Conservation (phyloP, 2,113 vertebrate species). For the Aleadryas rufinucha region DNA sequence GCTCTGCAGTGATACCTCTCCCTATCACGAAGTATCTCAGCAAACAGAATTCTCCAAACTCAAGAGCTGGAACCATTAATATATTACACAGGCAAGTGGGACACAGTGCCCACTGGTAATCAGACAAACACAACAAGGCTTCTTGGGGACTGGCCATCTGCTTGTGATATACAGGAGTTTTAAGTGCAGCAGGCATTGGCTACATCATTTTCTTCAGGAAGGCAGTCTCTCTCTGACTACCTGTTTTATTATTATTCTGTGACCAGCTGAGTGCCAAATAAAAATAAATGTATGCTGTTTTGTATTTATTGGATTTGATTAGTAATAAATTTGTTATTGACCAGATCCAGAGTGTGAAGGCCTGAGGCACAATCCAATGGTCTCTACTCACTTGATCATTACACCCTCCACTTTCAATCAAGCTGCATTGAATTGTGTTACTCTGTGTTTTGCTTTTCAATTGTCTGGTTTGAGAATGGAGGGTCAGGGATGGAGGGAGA, state of each 20-base stretch:
- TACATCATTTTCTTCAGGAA: background rate
- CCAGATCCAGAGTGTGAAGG: conserved; percentile 38
- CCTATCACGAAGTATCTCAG: conserved; percentile 46
- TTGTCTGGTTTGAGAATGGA: background rate
- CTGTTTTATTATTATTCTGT: conserved; percentile 37
- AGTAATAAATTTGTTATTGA: conserved; percentile 73
- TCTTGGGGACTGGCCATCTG: background rate
- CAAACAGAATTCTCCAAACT: conserved; percentile 48
- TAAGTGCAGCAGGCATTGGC: background rate
- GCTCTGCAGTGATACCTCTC: conserved; percentile 48
- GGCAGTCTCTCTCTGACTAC: background rate
- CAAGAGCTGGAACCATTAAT: conserved; percentile 49
- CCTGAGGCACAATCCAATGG: conserved; percentile 36
- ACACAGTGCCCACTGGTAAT: conserved; percentile 10
- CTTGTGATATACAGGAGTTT: background rate
- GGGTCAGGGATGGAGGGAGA: background rate
- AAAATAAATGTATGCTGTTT: conserved; percentile 66
- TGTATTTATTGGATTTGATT: conserved; percentile 71
- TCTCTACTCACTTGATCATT: conserved; percentile 49
- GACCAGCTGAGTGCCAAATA: conserved; percentile 41
- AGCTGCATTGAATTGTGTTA: background rate
- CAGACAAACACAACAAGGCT: background rate
- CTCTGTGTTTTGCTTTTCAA: conserved; percentile 9
- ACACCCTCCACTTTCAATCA: conserved; percentile 18
- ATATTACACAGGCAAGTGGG: conserved; percentile 24